Conservation (phyloP, 2,797 vertebrate genomes). For the Syngnathus rostellatus region DNA sequence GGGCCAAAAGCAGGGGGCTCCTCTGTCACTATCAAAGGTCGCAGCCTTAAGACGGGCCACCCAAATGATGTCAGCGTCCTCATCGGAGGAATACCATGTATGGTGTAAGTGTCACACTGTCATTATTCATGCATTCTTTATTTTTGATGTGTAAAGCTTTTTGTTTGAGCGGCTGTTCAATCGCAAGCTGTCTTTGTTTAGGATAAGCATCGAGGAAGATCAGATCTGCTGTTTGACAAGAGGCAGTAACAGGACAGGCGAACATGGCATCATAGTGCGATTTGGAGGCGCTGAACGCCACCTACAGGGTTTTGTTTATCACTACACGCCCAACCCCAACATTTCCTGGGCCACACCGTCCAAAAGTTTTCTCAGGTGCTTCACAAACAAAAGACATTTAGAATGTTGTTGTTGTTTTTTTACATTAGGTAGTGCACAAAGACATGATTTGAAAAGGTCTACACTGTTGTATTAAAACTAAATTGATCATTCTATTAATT, state of each 20-base stretch:
- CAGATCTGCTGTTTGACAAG: slow-evolving; percentile 77
- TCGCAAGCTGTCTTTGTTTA: slow-evolving; percentile 17
- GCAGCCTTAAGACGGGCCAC: slow-evolving; percentile 79
- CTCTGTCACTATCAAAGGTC: slow-evolving; percentile 77
- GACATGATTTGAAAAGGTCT: neutral
- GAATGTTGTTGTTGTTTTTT: neutral
- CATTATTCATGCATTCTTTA: neutral
- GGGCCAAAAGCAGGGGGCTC: slow-evolving; percentile 91
- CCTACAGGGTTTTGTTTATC: slow-evolving; percentile 71
- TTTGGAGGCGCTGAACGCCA: slow-evolving; percentile 81
- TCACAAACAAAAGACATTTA: neutral
- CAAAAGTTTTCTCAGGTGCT: slow-evolving; percentile 88
- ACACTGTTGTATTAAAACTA: neutral
- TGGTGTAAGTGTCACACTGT: slow-evolving; percentile 71
- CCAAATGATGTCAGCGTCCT: slow-evolving; percentile 77
- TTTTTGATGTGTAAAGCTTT: neutral
- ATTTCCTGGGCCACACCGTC: slow-evolving; percentile 80
- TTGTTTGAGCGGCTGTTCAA: neutral
- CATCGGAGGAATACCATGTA: slow-evolving; percentile 82
- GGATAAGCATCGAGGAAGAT: slow-evolving; percentile 70
- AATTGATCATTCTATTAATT: neutral
- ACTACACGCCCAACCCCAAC: slow-evolving; percentile 86
- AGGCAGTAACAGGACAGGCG: slow-evolving; percentile 72
- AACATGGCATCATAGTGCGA: slow-evolving; percentile 70
- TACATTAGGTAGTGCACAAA: neutral